Conservation (phyloP, 2,113 vertebrate species). For the Scomber japonicus region DNA sequence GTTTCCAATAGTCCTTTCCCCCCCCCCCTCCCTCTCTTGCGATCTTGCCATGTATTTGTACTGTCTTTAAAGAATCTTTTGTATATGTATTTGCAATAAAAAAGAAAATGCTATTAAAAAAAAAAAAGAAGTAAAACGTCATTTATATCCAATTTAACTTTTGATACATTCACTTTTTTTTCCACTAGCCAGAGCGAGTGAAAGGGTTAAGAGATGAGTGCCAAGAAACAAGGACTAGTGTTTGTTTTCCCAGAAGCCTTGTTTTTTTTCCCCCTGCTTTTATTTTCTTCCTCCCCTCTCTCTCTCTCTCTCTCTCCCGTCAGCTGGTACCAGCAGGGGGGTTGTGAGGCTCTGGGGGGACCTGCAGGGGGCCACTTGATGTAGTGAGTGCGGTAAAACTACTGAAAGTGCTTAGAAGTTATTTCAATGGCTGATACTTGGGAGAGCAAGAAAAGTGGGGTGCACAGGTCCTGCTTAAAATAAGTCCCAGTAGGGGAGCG, state of each 20-base stretch:
- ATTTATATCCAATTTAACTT: not conserved
- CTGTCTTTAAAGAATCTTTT: conserved; percentile 90
- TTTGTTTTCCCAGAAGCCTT: conserved; percentile 73
- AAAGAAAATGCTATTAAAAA: conserved; percentile 62
- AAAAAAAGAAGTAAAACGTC: conserved; percentile 81
- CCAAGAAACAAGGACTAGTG: conserved; percentile 44
- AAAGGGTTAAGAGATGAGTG: conserved; percentile 65
- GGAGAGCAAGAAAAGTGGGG: not conserved
- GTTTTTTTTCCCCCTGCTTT: conserved; percentile 38
- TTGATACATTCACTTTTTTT: not conserved
- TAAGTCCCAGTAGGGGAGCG: not conserved
- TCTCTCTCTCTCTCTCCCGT: conserved; percentile 35
- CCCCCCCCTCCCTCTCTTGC: conserved; percentile 75
- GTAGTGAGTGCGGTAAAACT: conserved; percentile 49
- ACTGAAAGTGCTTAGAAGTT: conserved; percentile 25
- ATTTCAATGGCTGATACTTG: conserved; percentile 11
- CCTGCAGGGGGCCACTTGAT: conserved; percentile 17
- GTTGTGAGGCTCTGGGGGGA: conserved; percentile 44
- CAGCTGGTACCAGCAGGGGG: conserved; percentile 72
- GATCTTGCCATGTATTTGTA: conserved; percentile 86
- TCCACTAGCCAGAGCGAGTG: conserved; percentile 1
- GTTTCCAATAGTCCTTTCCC: conserved; percentile 75
- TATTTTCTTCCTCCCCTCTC: conserved; percentile 41
- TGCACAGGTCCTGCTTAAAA: not conserved
- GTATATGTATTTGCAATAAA: conserved; percentile 98